Evolutionary conservation across 1,140 invertebrate species (phyloP), one percentile per base, ranked within the genome.

Genomic region (Diplogasteroides magnus): DNA sequence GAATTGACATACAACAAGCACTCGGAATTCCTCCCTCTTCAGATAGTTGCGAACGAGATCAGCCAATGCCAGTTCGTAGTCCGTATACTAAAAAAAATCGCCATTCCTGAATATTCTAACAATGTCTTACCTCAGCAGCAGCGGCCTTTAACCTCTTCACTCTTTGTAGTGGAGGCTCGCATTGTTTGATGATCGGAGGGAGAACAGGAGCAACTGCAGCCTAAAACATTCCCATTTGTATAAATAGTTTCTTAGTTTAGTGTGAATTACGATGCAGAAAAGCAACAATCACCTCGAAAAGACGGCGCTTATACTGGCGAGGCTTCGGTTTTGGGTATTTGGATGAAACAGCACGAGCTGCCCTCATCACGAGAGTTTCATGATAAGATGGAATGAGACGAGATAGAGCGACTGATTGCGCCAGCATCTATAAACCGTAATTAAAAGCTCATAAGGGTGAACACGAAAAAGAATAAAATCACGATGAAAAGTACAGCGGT

Each of bases 1-100:
- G 31, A 76, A 72, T 58, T 77, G 76, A 29, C 77, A 77, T 26
- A 77, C 69, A 11, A 73, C 76, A 55, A 78, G 31, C 23, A 78
- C 70, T 28, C 70, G 67, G 32, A 77, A 77, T 15, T 73, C 64
- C 60, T 77, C 70, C 2, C 67, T 61, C 6, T 59, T 27, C 29
- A 77, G 72, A 77, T 77, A 77, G 29, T 63, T n/a, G 19, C 69
- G 67, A 2, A 77, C 70, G 37, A 79, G 64, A 26, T 72, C 68
- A 11, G 70, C 67, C n/a, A 78, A 63, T 32, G 77, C 77, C 2
- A 78, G 27, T 61, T 77, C 77, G 26, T 78, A 72, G 23, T 75
- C 67, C 15, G 61, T 61, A 48, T 78, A 77, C 76, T 76, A 56
- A 62, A 76, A 76, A 26, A 57, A 19, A 23, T 55, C 26, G 3